These are phyloP conservation scores for Siniperca undulata DNA, from an alignment of 2,797 vertebrate genomes.

Conservation along the genomic window DNA sequence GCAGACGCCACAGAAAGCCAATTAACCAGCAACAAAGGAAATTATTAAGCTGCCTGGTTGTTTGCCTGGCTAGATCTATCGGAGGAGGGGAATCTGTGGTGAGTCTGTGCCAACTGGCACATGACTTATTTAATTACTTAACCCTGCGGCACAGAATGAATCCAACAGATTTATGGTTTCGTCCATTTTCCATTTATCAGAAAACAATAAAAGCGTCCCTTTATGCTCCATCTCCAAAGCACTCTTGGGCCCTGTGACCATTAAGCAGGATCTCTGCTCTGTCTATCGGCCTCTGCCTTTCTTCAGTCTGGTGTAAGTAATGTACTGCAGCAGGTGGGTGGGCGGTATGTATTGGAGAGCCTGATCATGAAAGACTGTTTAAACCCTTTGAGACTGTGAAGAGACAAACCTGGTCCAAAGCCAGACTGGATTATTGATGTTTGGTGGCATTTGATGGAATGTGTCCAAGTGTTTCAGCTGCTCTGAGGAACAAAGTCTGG, in stretches of 20 bases:
- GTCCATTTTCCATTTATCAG: conserved; percentile 66
- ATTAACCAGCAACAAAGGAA: conserved; percentile 70
- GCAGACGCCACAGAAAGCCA: conserved; percentile 62
- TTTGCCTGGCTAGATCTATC: conserved; percentile 51
- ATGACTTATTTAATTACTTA: conserved; percentile 76
- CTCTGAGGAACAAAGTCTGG: conserved; percentile 13
- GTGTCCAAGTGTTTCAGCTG: conserved; percentile 30
- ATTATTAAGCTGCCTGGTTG: conserved; percentile 50
- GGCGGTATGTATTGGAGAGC: conserved; percentile 27
- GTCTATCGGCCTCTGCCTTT: conserved; percentile 23
- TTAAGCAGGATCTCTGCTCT: conserved; percentile 16
- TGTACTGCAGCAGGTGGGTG: conserved; percentile 59
- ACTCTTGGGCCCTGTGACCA: conserved; percentile 12
- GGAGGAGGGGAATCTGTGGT: conserved; percentile 30
- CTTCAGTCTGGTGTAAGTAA: conserved; percentile 16
- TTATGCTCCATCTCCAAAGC: conserved; percentile 43
- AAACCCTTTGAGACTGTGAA: conserved; percentile 7
- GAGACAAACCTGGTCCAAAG: conserved; percentile 4
- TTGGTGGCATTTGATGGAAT: conserved; percentile 38
- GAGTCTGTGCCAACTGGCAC: conserved; percentile 74
- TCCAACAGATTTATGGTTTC: conserved; percentile 65
- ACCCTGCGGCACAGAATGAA: conserved; percentile 53
- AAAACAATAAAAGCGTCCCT: conserved; percentile 66
- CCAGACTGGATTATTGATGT: conserved; percentile 30
- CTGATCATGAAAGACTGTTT: conserved; percentile 17